Conservation (phyloP, 2,888 invertebrate genomes). For the Linnaemya tessellans region DNA sequence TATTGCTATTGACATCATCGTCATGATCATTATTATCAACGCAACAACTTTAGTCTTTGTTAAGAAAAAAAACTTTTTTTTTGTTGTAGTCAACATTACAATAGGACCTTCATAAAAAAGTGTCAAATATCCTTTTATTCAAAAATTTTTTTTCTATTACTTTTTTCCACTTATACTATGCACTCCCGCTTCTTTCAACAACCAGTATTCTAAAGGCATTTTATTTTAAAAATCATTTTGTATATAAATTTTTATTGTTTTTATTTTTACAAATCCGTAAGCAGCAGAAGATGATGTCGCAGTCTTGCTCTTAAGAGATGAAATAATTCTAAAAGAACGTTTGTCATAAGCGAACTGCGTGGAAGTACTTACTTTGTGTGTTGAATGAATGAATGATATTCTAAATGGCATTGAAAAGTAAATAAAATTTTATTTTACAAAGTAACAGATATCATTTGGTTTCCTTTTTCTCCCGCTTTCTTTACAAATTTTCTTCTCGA, state of each 20-base stretch:
- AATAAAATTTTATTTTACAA: constrained; percentile 61
- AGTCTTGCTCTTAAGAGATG: constrained; percentile 20
- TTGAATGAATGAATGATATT: constrained; percentile 40
- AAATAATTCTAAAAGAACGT: constrained; percentile 14
- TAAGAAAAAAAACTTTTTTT: constrained; percentile 14
- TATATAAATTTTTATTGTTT: constrained; percentile 44
- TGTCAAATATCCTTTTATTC: constrained; percentile 72
- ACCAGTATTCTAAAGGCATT: constrained; percentile 55
- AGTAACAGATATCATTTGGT: constrained; percentile 55
- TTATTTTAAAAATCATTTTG: constrained; percentile 34
- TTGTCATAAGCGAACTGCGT: constrained; percentile 44
- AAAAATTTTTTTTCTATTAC: constrained; percentile 13
- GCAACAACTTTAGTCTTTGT: constrained; percentile 63
- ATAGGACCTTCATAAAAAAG: constrained; percentile 72
- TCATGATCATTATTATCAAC: constrained; percentile 73
- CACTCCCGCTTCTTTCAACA: constrained; percentile 1
- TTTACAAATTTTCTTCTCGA: neutral
- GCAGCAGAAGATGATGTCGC: constrained; percentile 52
- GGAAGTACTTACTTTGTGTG: constrained; percentile 22
- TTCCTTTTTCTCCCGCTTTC: constrained; percentile 11
- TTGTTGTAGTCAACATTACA: constrained; percentile 65
- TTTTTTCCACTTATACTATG: constrained; percentile 14
- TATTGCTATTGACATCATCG: constrained; percentile 66
- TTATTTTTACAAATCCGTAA: constrained; percentile 54
- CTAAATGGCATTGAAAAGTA: constrained; percentile 65